Base-by-base conservation (phyloP, 92 coral and sea anemone genomes). In the Paragorgia papillata region DNA sequence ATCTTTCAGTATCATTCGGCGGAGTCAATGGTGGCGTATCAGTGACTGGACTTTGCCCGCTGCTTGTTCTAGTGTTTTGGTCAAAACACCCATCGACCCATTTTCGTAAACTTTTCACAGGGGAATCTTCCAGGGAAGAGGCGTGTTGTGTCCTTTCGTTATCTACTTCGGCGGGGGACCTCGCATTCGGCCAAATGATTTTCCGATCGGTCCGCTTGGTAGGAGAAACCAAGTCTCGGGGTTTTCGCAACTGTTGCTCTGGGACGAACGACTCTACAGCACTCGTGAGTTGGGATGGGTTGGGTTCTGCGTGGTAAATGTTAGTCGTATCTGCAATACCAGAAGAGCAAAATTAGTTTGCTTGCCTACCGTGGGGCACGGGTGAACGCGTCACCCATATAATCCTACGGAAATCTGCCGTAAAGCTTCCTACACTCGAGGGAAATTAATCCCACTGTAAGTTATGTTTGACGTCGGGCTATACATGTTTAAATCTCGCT, bases 1-100 rank as follows among this genome's bases (percentile, higher is more conserved):
- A 57, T 54, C 78, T 32, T 17, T 71, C 78, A 22, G 78, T 71
- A 53, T 30, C 64, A 35, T 51, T 30, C 30, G 62, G 87, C 24
- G 97, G 97, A 54, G 95, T 90, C 10, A 92, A 83, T 3, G 99
- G 99, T 10, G 97, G 97, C 1, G 95, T 88, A 21, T 90, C 94
- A n/a, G 87, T 46, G 1, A 44, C 84, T 22, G 57, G 83, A 22
- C 33, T 39, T 5, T 49, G 77, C 21, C 88, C 79, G 48, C 84
- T 80, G 32, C 82, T 35, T 41, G 87, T 68, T 10, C n/a, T n/a
- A n/a, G 68, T 9, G 18, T 82, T 69, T 57, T 82, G 80, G 80
- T 95, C 89, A 61, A 95, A 95, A 61, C 99, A 95, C 3, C 99
- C 99, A 84, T 95, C 99, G 21, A 95, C 99, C 99, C 99, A 95